Conservation (phyloP, 2,797 vertebrate species). For the Gadopsis marmoratus region DNA sequence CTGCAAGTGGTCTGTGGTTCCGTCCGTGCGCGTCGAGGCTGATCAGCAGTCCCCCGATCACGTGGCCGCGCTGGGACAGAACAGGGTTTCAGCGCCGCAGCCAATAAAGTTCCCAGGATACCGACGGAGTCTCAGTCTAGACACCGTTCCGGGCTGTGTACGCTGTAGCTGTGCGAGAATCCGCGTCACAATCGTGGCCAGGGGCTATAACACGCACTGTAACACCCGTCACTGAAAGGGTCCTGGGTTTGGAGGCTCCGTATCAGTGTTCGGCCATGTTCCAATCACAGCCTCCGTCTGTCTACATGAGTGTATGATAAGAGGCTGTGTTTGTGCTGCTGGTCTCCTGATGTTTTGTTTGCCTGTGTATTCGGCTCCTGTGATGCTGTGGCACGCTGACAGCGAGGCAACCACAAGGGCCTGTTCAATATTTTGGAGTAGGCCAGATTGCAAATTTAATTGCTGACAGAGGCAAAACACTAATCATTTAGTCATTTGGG, state of each 20-base stretch:
- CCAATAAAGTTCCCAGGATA: background rate
- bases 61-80: conserved; percentile 51
- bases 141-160: background rate
- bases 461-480: background rate
- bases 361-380: background rate
- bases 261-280: conserved; percentile 48
- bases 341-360: background rate
- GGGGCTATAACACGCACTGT: no score
- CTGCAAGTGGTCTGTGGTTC: background rate
- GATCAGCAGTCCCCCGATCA: conserved; percentile 53
- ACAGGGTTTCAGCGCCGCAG: conserved; percentile 6
- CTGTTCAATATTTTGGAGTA: background rate
- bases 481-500: background rate
- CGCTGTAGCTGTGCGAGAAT: no score
- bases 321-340: conserved; percentile 11
- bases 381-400: background rate
- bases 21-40: background rate
- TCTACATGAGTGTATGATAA: conserved; percentile 17
- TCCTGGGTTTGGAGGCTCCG: conserved; percentile 30
- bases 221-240: conserved; percentile 1
- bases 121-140: no score
- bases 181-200: no score
- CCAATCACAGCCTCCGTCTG: conserved; percentile 15
- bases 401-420: background rate
- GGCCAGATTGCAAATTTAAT: background rate